Evolutionary conservation across 1,140 invertebrate genomes (phyloP).

Genomic region (Spodoptera frugiperda): DNA sequence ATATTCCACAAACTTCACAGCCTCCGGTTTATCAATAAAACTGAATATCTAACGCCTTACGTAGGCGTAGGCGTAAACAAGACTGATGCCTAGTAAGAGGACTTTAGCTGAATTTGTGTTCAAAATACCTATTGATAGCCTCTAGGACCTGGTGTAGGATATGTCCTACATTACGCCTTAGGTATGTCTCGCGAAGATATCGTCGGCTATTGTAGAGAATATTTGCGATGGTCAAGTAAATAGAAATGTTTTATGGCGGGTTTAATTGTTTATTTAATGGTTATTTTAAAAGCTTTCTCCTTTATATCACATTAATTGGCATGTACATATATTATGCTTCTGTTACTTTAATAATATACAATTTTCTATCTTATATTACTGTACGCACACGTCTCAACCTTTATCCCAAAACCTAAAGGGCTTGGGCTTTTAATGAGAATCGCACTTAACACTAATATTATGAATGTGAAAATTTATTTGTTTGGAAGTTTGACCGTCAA

Average conservation of each 20-base stretch:
- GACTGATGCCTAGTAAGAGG: slow-evolving; percentile 45
- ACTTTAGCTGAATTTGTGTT: slow-evolving; percentile 46
- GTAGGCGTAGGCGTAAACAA: slow-evolving; percentile 46
- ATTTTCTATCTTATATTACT: too few species aligned
- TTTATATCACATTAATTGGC: too few species aligned
- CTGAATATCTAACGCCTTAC: slow-evolving; percentile 43
- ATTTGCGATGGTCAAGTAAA: neutral
- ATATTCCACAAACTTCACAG: slow-evolving; percentile 4
- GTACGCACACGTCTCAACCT: too few species aligned
- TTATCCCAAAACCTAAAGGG: too few species aligned
- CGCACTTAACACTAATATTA: too few species aligned
- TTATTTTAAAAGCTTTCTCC: too few species aligned
- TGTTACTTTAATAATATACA: too few species aligned
- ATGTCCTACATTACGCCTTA: slow-evolving; percentile 31
- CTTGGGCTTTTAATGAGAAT: too few species aligned
- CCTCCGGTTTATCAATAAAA: slow-evolving; percentile 50
- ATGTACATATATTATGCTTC: too few species aligned
- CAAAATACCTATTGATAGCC: slow-evolving; percentile 43
- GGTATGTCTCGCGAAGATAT: neutral
- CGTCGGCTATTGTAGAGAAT: neutral
- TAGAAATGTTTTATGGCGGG: neutral
- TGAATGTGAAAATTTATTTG: too few species aligned
- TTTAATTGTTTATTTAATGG: too few species aligned
- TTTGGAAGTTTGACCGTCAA: too few species aligned
- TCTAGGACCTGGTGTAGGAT: slow-evolving; percentile 30